phyloP scores from a whole-genome alignment of 1,140 invertebrate species.

The Aphelinus atriplicis region DNA sequence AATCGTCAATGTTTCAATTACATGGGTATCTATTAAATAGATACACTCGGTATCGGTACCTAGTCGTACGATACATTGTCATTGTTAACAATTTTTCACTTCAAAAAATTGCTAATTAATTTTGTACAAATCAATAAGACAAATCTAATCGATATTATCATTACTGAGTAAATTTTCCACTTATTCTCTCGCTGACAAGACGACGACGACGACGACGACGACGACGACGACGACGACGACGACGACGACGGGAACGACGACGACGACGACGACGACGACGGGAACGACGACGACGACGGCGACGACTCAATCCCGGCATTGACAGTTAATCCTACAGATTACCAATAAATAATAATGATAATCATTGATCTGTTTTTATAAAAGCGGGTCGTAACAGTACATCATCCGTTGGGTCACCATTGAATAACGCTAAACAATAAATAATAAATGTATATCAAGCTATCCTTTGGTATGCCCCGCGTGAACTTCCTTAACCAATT shows the following conservation, averaged over 20 bases:
- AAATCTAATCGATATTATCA: conserved; percentile 10
- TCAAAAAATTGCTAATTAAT: not conserved
- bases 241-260: conserved; percentile 19
- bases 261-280: not conserved
- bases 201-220: no score
- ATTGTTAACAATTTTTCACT: no score
- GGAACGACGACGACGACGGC: not conserved
- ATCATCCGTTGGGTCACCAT: conserved; percentile 47
- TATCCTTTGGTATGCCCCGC: conserved; percentile 49
- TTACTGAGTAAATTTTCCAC: not conserved
- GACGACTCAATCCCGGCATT: conserved; percentile 37
- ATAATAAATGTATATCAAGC: conserved; percentile 51
- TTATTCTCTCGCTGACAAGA: not conserved
- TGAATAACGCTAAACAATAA: conserved; percentile 56
- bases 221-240: no score
- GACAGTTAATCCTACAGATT: conserved; percentile 37
- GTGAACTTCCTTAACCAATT: conserved; percentile 48
- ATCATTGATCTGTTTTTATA: conserved; percentile 41
- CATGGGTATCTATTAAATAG: conserved; percentile 53
- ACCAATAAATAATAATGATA: conserved; percentile 51
- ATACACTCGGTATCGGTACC: conserved; percentile 52
- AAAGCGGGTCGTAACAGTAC: conserved; percentile 46
- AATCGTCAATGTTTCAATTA: conserved; percentile 59
- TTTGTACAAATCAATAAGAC: conserved; percentile 5
- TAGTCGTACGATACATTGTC: conserved; percentile 40